Conservation (phyloP, 1,140 invertebrate genomes). For the Drosophila erecta region DNA sequence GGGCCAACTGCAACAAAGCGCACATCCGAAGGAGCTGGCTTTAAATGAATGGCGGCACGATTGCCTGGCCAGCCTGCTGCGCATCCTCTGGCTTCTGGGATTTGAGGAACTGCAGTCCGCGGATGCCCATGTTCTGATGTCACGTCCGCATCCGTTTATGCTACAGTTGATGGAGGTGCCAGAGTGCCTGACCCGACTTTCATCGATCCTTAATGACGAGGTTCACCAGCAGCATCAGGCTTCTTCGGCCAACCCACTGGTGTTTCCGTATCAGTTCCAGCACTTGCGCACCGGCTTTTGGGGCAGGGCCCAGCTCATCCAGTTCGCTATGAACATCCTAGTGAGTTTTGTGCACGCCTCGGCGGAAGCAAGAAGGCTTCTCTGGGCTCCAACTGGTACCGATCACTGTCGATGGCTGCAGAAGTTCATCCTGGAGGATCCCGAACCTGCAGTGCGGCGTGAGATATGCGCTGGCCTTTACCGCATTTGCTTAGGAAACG, state of each 20-base stretch:
- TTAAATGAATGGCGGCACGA: conserved; percentile 97
- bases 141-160: conserved; percentile 89
- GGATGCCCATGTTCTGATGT: conserved; percentile 88
- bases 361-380: conserved; percentile 87
- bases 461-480: conserved; percentile 96
- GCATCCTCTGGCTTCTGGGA: conserved; percentile 91
- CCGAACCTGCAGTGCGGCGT: conserved; percentile 92
- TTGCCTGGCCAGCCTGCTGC: conserved; percentile 93
- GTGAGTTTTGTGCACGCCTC: conserved; percentile 94
- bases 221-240: conserved; percentile 86
- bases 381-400: conserved; percentile 87
- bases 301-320: conserved; percentile 93
- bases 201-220: conserved; percentile 94
- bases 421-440: conserved; percentile 92
- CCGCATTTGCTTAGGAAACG: conserved; percentile 91
- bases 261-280: conserved; percentile 88
- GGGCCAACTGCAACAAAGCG: conserved; percentile 88
- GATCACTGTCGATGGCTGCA: conserved; percentile 90
- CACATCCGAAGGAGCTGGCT: conserved; percentile 86
- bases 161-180: conserved; percentile 93
- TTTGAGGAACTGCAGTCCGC: conserved; percentile 87
- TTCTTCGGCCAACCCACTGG: conserved; percentile 84
- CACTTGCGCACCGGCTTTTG: conserved; percentile 95
- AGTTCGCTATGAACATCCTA: conserved; percentile 92
- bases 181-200: conserved; percentile 91